Percentiles rank a stretch among this genome's conserved stretches.
Conservation (phyloP, 2,888 invertebrate species). For the Eutolmus rufibarbis region DNA sequence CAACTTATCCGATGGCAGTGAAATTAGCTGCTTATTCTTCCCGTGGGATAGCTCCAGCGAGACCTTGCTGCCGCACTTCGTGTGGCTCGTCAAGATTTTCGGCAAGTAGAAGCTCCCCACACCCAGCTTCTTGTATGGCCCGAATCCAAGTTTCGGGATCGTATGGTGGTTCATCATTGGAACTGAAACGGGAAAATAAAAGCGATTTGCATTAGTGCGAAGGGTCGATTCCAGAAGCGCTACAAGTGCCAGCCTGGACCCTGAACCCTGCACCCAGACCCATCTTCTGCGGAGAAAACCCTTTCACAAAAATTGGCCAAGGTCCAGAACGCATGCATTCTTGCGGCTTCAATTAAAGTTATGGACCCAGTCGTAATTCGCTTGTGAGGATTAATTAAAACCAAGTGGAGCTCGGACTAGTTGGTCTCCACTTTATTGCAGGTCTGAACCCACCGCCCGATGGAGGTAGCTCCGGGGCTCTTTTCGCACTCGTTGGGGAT, state of each 20-base stretch:
- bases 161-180: constrained; percentile 81
- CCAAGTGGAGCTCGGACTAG: neutral
- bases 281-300: too few species aligned
- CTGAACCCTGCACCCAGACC: too few species aligned
- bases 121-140: constrained; percentile 66
- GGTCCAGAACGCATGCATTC: constrained; percentile 7
- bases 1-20: constrained; percentile 84
- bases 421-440: neutral
- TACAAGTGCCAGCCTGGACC: neutral
- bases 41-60: constrained; percentile 85
- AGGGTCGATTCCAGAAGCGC: neutral
- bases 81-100: constrained; percentile 66
- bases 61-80: constrained; percentile 64
- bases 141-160: constrained; percentile 75
- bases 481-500: neutral
- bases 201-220: neutral
- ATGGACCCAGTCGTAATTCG: constrained; percentile 34
- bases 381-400: neutral
- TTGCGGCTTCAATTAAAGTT: constrained; percentile 42
- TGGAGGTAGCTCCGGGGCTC: neutral
- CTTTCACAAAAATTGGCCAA: constrained; percentile 13
- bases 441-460: neutral
- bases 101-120: constrained; percentile 69
- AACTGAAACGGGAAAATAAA: constrained; percentile 66
- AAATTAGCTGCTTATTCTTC: constrained; percentile 83